phyloP scores from a whole-genome alignment of 2,888 invertebrate genomes.

The Lasiommata megera region DNA sequence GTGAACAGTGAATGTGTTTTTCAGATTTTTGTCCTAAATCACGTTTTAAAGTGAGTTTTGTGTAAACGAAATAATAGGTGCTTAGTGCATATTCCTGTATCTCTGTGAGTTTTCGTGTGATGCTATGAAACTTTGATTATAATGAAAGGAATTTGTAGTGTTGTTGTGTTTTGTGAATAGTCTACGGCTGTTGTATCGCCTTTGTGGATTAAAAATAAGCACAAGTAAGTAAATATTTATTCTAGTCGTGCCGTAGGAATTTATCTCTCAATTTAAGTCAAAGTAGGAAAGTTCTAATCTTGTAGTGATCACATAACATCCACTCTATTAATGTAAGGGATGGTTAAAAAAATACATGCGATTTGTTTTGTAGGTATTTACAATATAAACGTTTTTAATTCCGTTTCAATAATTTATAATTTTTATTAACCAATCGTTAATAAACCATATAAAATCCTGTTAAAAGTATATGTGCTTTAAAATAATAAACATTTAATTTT shows the following conservation, averaged over 20 bases:
- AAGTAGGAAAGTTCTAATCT: not conserved
- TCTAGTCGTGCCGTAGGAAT: constrained; percentile 14
- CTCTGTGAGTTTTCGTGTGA: constrained; percentile 48
- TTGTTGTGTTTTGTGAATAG: constrained; percentile 57
- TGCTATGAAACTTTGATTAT: constrained; percentile 52
- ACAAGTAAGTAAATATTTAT: constrained; percentile 74
- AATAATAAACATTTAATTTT: too few relatives aligned
- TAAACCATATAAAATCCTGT: too few relatives aligned
- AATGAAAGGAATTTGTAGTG: constrained; percentile 65
- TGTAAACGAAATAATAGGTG: constrained; percentile 43
- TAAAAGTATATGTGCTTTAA: too few relatives aligned
- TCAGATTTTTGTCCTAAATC: constrained; percentile 42
- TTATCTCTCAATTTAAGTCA: constrained; percentile 2
- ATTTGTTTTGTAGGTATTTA: too few relatives aligned
- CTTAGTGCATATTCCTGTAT: constrained; percentile 46
- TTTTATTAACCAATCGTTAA: too few relatives aligned
- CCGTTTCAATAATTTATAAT: too few relatives aligned
- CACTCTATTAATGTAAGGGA: not conserved
- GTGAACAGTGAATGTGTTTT: constrained; percentile 31
- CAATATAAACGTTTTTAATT: too few relatives aligned
- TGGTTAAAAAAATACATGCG: too few relatives aligned
- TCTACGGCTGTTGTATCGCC: constrained; percentile 45
- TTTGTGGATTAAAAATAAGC: constrained; percentile 66
- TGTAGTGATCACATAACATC: not conserved
- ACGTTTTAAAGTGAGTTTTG: constrained; percentile 44